Evolutionary conservation across 2,113 vertebrate genomes (phyloP).

Genomic region (Lasiurus borealis): DNA sequence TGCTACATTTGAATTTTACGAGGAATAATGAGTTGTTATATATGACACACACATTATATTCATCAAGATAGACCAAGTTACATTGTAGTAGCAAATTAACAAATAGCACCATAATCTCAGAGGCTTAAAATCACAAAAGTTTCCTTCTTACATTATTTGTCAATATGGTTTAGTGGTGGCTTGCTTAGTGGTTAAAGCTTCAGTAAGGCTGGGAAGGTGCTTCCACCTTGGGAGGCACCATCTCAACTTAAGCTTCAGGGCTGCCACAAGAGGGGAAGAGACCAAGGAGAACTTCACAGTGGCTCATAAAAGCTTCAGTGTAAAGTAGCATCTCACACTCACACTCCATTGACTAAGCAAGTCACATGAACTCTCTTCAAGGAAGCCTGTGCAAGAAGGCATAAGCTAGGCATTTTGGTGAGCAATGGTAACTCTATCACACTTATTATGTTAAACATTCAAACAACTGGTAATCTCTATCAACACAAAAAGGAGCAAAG

Average conservation of each 20-base stretch:
- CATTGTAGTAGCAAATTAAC: neutral
- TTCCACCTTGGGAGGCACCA: neutral
- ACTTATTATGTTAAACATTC: neutral
- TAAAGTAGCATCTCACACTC: neutral
- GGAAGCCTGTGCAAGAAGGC: neutral
- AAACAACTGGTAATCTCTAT: neutral
- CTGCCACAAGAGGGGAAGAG: neutral
- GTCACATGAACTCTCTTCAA: neutral
- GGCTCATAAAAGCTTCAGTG: neutral
- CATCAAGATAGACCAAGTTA: neutral
- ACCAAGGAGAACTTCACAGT: neutral
- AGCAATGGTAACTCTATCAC: neutral
- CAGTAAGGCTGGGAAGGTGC: neutral
- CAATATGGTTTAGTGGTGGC: neutral
- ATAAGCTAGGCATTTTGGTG: neutral
- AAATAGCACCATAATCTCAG: neutral
- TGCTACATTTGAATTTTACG: constrained; percentile 2
- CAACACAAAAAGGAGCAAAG: neutral
- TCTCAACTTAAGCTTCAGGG: neutral
- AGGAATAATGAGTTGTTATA: constrained; percentile 13
- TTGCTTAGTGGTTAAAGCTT: neutral
- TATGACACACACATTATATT: neutral
- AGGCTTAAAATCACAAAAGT: neutral
- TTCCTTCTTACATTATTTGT: neutral
- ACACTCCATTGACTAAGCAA: neutral